These are phyloP conservation scores for Rallus limicola DNA, from an alignment of 2,113 vertebrate genomes.

Conservation along the genomic window DNA sequence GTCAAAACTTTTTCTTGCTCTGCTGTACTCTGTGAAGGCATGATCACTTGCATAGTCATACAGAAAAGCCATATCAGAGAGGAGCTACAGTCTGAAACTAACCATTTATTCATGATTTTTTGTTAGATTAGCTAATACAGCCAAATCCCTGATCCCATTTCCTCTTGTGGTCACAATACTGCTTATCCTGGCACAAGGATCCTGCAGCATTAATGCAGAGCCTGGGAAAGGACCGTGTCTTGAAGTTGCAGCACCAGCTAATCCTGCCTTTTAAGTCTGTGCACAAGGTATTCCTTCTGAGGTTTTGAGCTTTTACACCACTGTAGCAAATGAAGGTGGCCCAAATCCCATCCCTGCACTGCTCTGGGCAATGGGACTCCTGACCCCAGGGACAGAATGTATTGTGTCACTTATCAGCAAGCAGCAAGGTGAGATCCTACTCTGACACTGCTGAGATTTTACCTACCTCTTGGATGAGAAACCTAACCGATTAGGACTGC, in stretches of 20 bases:
- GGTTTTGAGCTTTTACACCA: not conserved
- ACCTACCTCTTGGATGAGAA: not conserved
- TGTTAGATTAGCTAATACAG: not conserved
- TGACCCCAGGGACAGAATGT: not conserved
- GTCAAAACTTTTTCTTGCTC: not conserved
- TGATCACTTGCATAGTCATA: not conserved
- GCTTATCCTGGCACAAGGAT: not conserved
- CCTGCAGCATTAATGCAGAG: not conserved
- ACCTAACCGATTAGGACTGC: not conserved
- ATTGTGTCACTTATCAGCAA: not conserved
- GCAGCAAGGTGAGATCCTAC: not conserved
- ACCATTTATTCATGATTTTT: not conserved
- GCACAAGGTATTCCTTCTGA: not conserved
- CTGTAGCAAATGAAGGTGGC: not conserved
- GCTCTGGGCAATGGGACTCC: not conserved
- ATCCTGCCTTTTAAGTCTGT: not conserved
- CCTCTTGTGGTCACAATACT: not conserved
- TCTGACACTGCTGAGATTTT: not conserved
- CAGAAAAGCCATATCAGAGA: not conserved
- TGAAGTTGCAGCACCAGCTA: not conserved
- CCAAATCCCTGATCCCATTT: not conserved
- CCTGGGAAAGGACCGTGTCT: not conserved
- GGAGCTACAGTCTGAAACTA: not conserved
- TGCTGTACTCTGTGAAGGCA: not conserved
- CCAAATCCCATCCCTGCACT: not conserved